Base-by-base conservation (phyloP, 1,140 invertebrate species). In the Neodiprion lecontei region DNA sequence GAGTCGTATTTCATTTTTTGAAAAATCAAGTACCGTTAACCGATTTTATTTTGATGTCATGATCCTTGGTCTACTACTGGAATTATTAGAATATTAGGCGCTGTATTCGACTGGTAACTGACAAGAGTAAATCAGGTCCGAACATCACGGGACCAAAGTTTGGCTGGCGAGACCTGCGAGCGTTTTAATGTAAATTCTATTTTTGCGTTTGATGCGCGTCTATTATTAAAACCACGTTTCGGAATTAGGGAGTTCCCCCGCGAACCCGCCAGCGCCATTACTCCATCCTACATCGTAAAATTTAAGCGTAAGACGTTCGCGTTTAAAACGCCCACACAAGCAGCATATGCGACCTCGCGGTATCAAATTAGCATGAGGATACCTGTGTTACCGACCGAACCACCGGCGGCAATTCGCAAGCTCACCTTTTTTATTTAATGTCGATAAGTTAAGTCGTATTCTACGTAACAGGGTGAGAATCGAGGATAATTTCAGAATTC, bases 171-270 rank as follows among this genome's bases (percentile, higher is more conserved):
- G 28, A 40, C 53, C 11, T 8, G 53, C 53, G 2, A 61, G 53
- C n/a, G 53, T 61, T 61, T 61, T 61, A 61, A 61, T 61, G 53
- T 61, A 61, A 61, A 61, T 61, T 61, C 53, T 61, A 61, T 61
- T 61, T 61, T 61, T 8, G 53, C 53, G 53, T 61, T 61, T 61
- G 53, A 61, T 61, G 53, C 53, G 4, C 53, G 53, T 61, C 53
- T 61, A 61, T 61, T 61, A 61, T 61, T 61, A 61, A 61, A n/a
- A 61, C 53, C 11, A 61, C 53, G 53, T 61, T 61, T 61, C 53
- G 53, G 53, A 61, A 61, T 61, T 12, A 61, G 53, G 53, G 53
- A 61, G 53, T 61, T 61, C 53, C 28, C 53, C 53, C 53, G 53
- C 53, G 53, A n/a, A 11, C n/a, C 53, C 53, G 11, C 53, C 53